A percentile compares a stretch with the other conserved stretches of the same genome.
Evolutionary conservation across 92 coral and sea anemone genomes (phyloP).

Genomic region (Pocillopora grandis): DNA sequence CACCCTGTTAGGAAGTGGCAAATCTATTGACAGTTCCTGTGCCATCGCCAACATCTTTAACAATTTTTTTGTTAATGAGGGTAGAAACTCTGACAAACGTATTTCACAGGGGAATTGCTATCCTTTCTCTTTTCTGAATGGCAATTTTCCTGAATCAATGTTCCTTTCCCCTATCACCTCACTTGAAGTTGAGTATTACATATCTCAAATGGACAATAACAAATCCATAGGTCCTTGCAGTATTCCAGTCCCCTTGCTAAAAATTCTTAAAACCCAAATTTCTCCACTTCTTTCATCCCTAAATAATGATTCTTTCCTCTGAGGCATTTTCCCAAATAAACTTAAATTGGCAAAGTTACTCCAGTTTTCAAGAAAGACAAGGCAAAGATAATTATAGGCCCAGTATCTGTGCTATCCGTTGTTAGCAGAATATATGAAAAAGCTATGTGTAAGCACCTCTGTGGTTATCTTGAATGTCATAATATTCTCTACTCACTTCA

Average conservation of each 20-base stretch:
- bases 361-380: conserved; percentile 24
- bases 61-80: no score
- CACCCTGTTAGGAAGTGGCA: no score
- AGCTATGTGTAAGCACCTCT: conserved; percentile 22
- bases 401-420: conserved; percentile 1
- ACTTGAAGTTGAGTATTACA: conserved; percentile 21
- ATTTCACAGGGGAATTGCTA: no score
- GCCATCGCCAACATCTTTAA: no score
- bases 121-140: neutral
- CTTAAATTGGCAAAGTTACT: conserved; percentile 33
- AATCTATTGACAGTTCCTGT: no score
- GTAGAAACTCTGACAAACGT: no score
- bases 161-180: conserved; percentile 23
- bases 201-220: conserved; percentile 34
- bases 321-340: conserved; percentile 37
- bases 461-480: conserved; percentile 31
- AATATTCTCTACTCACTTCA: conserved; percentile 34
- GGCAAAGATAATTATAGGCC: conserved; percentile 27
- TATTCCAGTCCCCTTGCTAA: conserved; percentile 32
- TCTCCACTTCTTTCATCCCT: conserved; percentile 21
- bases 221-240: conserved; percentile 38
- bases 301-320: conserved; percentile 33
- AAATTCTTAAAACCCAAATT: conserved; percentile 28
- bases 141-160: conserved; percentile 15
- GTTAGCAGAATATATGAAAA: conserved; percentile 24